A percentile compares a stretch with the other conserved stretches of the same genome.
phyloP scores from a whole-genome alignment of 2,888 invertebrate genomes.

The Chironomus tentans region DNA sequence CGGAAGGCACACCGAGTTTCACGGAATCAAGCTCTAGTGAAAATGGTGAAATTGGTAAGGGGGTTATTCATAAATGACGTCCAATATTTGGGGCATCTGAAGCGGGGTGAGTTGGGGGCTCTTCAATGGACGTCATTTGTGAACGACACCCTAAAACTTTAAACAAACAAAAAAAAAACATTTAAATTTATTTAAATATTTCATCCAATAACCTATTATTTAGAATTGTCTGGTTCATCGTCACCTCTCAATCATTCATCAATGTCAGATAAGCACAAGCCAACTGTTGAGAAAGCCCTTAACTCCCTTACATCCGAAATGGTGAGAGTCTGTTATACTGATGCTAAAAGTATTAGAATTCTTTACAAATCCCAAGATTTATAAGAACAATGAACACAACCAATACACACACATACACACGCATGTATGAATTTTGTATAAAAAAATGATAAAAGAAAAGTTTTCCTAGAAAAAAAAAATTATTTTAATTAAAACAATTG shows the following conservation, averaged over 20 bases:
- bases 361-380: constrained; percentile 23
- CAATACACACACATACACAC: background rate
- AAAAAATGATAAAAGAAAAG: too few relatives aligned
- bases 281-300: constrained; percentile 61
- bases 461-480: too few relatives aligned
- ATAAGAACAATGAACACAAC: background rate
- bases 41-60: constrained; percentile 57
- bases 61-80: too few relatives aligned
- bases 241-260: constrained; percentile 44
- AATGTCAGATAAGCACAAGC: constrained; percentile 44
- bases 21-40: constrained; percentile 89
- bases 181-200: too few relatives aligned
- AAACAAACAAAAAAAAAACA: too few relatives aligned
- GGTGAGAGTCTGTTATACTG: constrained; percentile 48
- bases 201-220: too few relatives aligned
- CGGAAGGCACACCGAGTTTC: constrained; percentile 95
- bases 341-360: constrained; percentile 22
- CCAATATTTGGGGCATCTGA: too few relatives aligned
- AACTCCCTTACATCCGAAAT: constrained; percentile 77
- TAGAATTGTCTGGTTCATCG: constrained; percentile 49
- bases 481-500: too few relatives aligned
- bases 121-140: too few relatives aligned
- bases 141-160: too few relatives aligned
- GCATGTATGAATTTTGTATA: too few relatives aligned
- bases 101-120: too few relatives aligned